Conservation (phyloP, 2,113 vertebrate genomes). For the Rhinopomastus cyanomelas region DNA sequence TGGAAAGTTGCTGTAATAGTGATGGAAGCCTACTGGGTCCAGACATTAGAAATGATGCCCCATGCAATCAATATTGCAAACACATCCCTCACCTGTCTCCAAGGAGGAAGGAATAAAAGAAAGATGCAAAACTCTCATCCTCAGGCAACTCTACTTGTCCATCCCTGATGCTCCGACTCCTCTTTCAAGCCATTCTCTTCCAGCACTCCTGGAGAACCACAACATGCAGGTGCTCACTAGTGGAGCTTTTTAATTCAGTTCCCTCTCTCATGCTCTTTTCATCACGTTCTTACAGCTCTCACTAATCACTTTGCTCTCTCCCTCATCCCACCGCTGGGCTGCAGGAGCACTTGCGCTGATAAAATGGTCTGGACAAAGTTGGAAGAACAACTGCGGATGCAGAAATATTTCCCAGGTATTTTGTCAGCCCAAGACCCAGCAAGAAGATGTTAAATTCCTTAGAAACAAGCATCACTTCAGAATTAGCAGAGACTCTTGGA, state of each 20-base stretch:
- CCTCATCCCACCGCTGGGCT: neutral
- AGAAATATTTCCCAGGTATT: neutral
- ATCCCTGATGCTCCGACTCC: neutral
- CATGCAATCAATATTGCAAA: neutral
- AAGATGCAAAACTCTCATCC: neutral
- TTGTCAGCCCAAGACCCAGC: neutral
- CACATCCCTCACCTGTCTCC: neutral
- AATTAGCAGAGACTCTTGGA: neutral
- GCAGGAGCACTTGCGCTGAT: neutral
- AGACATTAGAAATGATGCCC: neutral
- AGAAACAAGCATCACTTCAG: neutral
- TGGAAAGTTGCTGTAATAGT: too few relatives aligned
- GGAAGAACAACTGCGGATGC: neutral
- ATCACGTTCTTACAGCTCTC: neutral
- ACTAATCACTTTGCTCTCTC: neutral
- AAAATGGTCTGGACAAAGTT: neutral
- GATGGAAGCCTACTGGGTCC: neutral
- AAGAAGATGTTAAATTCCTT: neutral
- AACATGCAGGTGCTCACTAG: rapidly evolving
- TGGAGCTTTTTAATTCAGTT: neutral
- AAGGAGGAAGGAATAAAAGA: neutral
- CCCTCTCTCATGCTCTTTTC: neutral
- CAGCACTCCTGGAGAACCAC: neutral
- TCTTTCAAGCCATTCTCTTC: neutral
- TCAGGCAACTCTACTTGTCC: rapidly evolving